A percentile compares a stretch with the other conserved stretches of the same genome.
phyloP scores from a whole-genome alignment of 2,888 invertebrate genomes.

The Coenonympha arcania region DNA sequence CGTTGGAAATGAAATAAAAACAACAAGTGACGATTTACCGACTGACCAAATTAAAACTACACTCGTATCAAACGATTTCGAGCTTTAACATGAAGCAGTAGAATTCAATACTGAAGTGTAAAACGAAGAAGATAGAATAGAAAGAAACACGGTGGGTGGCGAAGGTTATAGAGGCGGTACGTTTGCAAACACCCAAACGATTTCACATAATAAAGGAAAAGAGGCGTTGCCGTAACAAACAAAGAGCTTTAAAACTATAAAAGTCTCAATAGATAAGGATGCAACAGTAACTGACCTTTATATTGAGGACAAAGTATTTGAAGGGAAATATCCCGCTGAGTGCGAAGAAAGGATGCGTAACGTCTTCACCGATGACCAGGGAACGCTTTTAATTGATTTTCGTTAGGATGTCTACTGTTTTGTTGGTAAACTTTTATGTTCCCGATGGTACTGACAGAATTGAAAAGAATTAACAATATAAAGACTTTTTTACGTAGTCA shows the following conservation, averaged over 20 bases:
- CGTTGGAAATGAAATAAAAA: conserved; percentile 42
- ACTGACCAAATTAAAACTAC: conserved; percentile 29
- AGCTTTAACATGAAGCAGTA: conserved; percentile 26
- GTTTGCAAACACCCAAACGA: conserved; percentile 60
- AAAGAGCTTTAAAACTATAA: conserved; percentile 44
- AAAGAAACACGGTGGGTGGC: conserved; percentile 56
- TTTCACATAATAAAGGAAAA: conserved; percentile 47
- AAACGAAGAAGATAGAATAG: conserved; percentile 27
- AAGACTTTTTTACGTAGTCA: too few species aligned
- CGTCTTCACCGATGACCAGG: conserved; percentile 60
- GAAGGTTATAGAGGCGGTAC: conserved; percentile 51
- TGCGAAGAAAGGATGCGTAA: conserved; percentile 42
- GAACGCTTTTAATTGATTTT: conserved; percentile 35
- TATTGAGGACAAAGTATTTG: conserved; percentile 44
- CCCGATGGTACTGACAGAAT: background rate
- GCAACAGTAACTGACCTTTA: conserved; percentile 63
- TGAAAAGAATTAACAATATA: too few species aligned
- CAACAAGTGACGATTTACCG: conserved; percentile 46
- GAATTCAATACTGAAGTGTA: conserved; percentile 13
- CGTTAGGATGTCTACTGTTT: conserved; percentile 38
- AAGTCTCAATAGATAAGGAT: conserved; percentile 43
- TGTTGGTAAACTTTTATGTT: conserved; percentile 1
- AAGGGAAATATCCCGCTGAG: conserved; percentile 61
- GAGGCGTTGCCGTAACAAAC: conserved; percentile 51
- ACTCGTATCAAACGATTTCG: conserved; percentile 23